Evolutionary conservation across 2,888 invertebrate genomes (phyloP).

Genomic region (Homarus gammarus): DNA sequence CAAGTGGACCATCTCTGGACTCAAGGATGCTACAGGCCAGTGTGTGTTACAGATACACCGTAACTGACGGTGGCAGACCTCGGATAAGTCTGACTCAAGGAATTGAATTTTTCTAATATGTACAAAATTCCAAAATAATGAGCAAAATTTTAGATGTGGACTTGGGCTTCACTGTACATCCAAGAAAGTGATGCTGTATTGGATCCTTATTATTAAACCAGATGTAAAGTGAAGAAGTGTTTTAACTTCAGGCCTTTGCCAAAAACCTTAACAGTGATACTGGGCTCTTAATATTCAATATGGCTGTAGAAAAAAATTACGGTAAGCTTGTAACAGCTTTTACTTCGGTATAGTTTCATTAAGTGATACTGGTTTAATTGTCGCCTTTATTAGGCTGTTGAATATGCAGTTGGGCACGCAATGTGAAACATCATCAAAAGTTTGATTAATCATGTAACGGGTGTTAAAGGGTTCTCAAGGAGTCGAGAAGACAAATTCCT

Average conservation of each 20-base stretch:
- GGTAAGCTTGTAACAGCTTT: neutral
- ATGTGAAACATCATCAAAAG: conserved; percentile 3
- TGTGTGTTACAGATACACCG: conserved; percentile 73
- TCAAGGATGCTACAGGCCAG: conserved; percentile 73
- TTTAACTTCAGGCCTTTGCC: neutral
- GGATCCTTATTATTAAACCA: conserved; percentile 8
- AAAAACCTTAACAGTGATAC: neutral
- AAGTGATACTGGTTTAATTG: conserved; percentile 31
- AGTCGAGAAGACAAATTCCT: conserved; percentile 1
- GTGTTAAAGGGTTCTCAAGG: conserved; percentile 22
- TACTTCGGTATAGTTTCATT: neutral
- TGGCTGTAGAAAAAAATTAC: conserved; percentile 13
- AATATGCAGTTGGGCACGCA: conserved; percentile 15
- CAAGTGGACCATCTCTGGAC: conserved; percentile 75
- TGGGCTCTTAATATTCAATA: conserved; percentile 2
- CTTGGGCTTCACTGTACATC: conserved; percentile 30
- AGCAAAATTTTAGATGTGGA: conserved; percentile 15
- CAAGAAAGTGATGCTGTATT: conserved; percentile 3
- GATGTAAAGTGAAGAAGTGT: conserved; percentile 9
- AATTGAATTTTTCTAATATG: conserved; percentile 17
- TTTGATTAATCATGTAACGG: neutral
- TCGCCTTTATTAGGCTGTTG: conserved; percentile 18
- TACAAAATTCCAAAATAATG: conserved; percentile 24
- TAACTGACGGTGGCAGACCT: conserved; percentile 65
- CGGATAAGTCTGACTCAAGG: conserved; percentile 5